Percentiles rank a stretch among this genome's conserved stretches.
phyloP scores from a whole-genome alignment of 2,797 vertebrate species.

The Rhinogobio ventralis region DNA sequence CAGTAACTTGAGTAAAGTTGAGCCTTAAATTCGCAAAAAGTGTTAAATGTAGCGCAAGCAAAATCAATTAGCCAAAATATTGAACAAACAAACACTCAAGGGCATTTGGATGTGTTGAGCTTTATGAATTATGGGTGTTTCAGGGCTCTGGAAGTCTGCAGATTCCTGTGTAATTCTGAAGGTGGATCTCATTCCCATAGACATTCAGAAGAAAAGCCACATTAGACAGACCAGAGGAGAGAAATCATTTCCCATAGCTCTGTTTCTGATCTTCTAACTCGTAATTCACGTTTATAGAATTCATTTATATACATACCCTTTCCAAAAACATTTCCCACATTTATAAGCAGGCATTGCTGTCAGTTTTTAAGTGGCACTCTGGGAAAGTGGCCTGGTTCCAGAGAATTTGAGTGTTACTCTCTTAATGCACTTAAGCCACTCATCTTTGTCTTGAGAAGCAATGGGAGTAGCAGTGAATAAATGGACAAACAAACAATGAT shows the following conservation, averaged over 20 bases:
- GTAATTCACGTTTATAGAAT: conserved; percentile 49
- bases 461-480: neutral
- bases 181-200: neutral
- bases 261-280: conserved; percentile 49
- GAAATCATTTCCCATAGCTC: conserved; percentile 46
- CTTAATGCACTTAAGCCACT: conserved; percentile 27
- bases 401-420: conserved; percentile 47
- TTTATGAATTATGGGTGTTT: neutral
- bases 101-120: neutral
- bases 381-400: conserved; percentile 59
- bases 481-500: conserved; percentile 7
- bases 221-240: conserved; percentile 33
- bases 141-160: neutral
- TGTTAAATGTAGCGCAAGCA: too few relatives aligned
- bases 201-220: conserved; percentile 1
- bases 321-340: conserved; percentile 56
- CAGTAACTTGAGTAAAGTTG: too few relatives aligned
- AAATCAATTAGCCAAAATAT: neutral
- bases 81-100: neutral
- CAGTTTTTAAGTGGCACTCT: conserved; percentile 51
- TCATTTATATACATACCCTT: conserved; percentile 44
- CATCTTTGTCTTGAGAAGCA: conserved; percentile 9
- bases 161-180: neutral
- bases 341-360: conserved; percentile 40
- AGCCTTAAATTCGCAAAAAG: neutral